phyloP scores from a whole-genome alignment of 2,888 invertebrate species.

The Siphlonurus alternatus region DNA sequence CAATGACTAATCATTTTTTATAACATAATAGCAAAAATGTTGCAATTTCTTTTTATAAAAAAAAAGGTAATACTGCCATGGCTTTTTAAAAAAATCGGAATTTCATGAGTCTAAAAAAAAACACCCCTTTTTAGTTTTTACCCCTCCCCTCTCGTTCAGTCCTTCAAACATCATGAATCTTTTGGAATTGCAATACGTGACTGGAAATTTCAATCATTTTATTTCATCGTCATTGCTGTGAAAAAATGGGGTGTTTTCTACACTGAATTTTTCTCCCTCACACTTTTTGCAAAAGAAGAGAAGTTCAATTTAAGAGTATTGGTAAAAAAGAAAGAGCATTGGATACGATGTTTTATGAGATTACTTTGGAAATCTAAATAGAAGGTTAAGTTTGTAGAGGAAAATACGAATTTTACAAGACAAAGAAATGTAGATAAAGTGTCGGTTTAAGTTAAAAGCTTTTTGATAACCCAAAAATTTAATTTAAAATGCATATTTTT shows the following conservation, averaged over 20 bases:
- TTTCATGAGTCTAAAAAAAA: not conserved
- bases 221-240: not conserved
- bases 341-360: too few relatives aligned
- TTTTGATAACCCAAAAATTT: too few relatives aligned
- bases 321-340: not conserved
- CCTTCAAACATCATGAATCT: not conserved
- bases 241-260: not conserved
- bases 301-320: not conserved
- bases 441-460: too few relatives aligned
- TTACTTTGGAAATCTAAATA: too few relatives aligned
- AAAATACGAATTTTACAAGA: too few relatives aligned
- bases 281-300: not conserved
- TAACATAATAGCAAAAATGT: too few relatives aligned
- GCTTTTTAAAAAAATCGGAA: not conserved
- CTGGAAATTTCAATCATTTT: conserved; percentile 1
- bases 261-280: not conserved
- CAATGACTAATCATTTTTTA: too few relatives aligned
- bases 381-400: too few relatives aligned
- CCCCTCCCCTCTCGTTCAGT: not conserved
- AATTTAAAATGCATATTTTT: too few relatives aligned
- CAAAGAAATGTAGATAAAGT: too few relatives aligned
- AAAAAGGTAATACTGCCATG: not conserved
- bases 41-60: too few relatives aligned
- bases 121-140: not conserved
- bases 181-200: not conserved